Evolutionary conservation across 2,113 vertebrate genomes (phyloP).

Genomic region (Bucco capensis): DNA sequence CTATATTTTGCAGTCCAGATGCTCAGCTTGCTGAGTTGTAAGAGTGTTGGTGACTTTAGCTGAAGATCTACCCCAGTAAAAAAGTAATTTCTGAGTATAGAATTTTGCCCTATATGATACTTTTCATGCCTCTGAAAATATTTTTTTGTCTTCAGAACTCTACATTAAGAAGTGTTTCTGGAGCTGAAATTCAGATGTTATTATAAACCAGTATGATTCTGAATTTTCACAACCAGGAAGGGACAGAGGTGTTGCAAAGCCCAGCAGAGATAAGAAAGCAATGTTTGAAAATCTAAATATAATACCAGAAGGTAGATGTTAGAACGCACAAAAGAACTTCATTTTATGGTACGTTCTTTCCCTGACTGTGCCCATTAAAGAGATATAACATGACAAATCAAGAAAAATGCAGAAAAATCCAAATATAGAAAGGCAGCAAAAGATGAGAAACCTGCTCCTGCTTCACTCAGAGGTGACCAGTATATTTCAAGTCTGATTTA

Average conservation of each 20-base stretch:
- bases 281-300: not conserved
- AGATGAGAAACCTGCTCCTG: not conserved
- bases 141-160: not conserved
- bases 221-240: not conserved
- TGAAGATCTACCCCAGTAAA: not conserved
- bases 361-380: not conserved
- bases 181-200: not conserved
- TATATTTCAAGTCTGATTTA: not conserved
- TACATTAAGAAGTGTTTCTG: not conserved
- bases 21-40: not conserved
- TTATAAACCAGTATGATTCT: not conserved
- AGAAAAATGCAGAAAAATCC: not conserved
- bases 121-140: not conserved
- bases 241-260: not conserved
- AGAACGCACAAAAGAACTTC: not conserved
- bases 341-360: not conserved
- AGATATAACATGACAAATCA: not conserved
- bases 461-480: not conserved
- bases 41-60: not conserved
- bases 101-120: not conserved
- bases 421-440: not conserved
- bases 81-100: not conserved
- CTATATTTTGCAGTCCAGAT: not conserved
- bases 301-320: not conserved
- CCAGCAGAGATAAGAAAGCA: not conserved